Base-by-base conservation (phyloP, 2,113 vertebrate genomes). In the Cyanoderma ruficeps region DNA sequence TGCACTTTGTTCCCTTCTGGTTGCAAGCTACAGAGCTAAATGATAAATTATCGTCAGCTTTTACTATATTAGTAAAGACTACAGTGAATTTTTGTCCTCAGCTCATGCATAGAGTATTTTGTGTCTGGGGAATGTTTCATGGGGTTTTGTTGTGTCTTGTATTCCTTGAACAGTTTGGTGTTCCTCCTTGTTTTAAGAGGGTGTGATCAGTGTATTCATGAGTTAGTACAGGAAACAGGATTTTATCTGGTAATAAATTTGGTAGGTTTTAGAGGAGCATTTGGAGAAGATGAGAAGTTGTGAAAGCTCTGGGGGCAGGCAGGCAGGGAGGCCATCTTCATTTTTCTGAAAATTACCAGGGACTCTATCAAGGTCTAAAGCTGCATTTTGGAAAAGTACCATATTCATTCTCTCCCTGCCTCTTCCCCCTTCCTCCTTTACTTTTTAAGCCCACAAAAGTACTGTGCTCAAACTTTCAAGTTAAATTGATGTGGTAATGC, bases 391-490 rank as follows among this genome's bases (percentile, higher is more conserved):
- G 10, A 9, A 4, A 78, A 92, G 8, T 56, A 52, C 35, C 3
- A 1, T 69, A 3, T 50, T 76, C 1, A 4, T 11, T 81, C 8
- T 25, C 8, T 27, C 5, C 3, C 11, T 42, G 5, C 7, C 5
- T 4, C 7, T 6, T 18, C 6, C 3, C 5, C 2, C 6, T 42
- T 44, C 3, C 3, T 50, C 11, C 11, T 60, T 17, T 33, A 39
- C 23, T 84, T 70, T 27, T 56, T 44, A 85, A 84, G 16, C 39
- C 15, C 24, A 23, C 21, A 50, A 24, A 65, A 41, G 23, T 79
- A 42, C 15, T 82, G 71, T 7, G 1, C 18, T 83, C 28, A 69
- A 4, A 42, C 30, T 61, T 83, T 16, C 2, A 49, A 56, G 39
- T 89, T 33, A 46, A 82, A 24, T 59, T 31, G 23, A 9, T 68